Base-by-base conservation (phyloP, 2,888 invertebrate species). In the Chymomyza procnemis region DNA sequence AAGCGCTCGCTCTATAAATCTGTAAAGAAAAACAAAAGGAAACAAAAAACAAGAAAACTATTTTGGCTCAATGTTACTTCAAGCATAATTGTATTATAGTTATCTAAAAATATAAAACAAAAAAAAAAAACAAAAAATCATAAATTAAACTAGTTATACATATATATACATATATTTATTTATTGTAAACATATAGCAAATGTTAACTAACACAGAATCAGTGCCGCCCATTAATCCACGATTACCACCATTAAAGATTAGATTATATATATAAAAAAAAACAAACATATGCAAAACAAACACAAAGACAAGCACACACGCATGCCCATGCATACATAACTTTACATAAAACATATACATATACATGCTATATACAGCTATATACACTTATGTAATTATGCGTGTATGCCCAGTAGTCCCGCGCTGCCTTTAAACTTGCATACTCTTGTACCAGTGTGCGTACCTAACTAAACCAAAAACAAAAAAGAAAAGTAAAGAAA, bases 161-260 rank as follows among this genome's bases (percentile, higher is more conserved):
- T 55, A 59, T 54, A 61, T 61, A 61, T 57, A 59, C 55, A 57
- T 48, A 65, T 18, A 66, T 64, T 41, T 34, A 67, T 52, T 34
- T 47, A 47, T 68, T 57, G 61, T 50, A 73, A 67, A 57, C 69
- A 66, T 74, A 75, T 80, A 82, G 78, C 75, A 69, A 82, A 85
- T 85, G 83, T 83, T 83, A 83, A 83, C 83, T 83, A 81, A 83
- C 74, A 82, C 79, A 85, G 85, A 83, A 83, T 83, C 83, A 83
- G 80, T 82, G 83, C 83, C 83, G 83, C 85, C 83, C 83, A 83
- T 83, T 83, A 82, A 83, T 82, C 83, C 83, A 83, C 83, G 85
- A 83, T 85, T 85, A 85, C 80, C 83, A 85, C 83, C 83, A 80
- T 85, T 85, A 85, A 78, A 22, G 61, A 78, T 82, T 81, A 81